Conservation (phyloP, 2,797 vertebrate species). For the Megaceryle alcyon region DNA sequence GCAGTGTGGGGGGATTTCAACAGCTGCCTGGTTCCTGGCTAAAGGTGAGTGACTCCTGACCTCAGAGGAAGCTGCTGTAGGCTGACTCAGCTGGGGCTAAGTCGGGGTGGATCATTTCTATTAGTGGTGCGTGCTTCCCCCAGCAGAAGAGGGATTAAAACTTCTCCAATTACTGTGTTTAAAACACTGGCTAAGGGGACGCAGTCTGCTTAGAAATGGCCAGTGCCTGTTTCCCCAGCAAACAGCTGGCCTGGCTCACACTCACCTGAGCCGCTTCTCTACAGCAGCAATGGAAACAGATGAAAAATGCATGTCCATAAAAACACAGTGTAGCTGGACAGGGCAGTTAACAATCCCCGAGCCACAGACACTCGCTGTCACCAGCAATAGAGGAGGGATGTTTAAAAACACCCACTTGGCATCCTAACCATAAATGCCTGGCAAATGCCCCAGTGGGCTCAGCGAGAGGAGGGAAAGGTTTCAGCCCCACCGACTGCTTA, state of each 20-base stretch:
- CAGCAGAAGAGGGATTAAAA: slow-evolving; percentile 46
- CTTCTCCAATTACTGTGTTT: background rate
- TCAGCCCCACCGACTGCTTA: background rate
- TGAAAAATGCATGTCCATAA: background rate
- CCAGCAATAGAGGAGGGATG: background rate
- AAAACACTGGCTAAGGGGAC: background rate
- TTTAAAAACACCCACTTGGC: background rate
- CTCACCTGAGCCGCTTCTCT: slow-evolving; percentile 14
- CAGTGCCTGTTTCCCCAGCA: background rate
- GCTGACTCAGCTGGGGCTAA: background rate
- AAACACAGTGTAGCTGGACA: background rate
- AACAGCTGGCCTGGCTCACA: background rate
- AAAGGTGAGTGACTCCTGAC: slow-evolving; percentile 32
- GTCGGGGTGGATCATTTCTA: background rate
- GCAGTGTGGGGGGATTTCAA: slow-evolving; percentile 17
- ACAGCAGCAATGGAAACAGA: background rate
- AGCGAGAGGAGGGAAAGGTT: background rate
- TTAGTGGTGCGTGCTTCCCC: background rate
- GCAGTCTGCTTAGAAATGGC: background rate
- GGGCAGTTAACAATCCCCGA: background rate
- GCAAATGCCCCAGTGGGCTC: background rate
- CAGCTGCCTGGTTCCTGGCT: slow-evolving; percentile 30
- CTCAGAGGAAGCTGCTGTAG: background rate
- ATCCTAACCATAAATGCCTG: rapidly evolving
- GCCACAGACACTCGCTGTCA: background rate